Base-by-base conservation (phyloP, 2,797 vertebrate species). In the Phrynocephalus forsythii region DNA sequence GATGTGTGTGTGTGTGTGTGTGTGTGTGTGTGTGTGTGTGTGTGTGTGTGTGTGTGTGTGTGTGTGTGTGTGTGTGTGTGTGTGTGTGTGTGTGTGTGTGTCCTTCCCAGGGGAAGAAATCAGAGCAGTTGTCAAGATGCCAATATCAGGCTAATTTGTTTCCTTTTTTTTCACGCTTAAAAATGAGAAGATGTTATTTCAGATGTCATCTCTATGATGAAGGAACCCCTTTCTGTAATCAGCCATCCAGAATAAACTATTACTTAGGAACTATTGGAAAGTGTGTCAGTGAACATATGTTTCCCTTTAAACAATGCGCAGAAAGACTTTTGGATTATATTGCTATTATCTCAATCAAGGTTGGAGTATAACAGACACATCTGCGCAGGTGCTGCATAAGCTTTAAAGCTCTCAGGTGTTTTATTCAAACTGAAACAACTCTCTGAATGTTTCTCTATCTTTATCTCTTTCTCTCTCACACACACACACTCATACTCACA, bases 21-120 rank as follows among this genome's bases (percentile, higher is more conserved):
- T 50, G 81, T 82, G 77, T 44, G 90, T 78, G 66, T 7, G n/a
- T n/a, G n/a, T n/a, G n/a, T n/a, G n/a, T n/a, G n/a, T n/a, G n/a
- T n/a, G n/a, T n/a, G n/a, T n/a, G n/a, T 90, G 38, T 38, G 38
- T 38, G 38, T 90, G 38, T 38, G 38, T 38, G 38, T 38, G 38
- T 33, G 77, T 84, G 85, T 50, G 81, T 82, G 77, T 44, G 90
- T 78, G 63, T 7, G 33, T 90, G 38, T 38, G 38, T 38, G 38
- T 38, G 38, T 38, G 79, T 84, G 76, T 87, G 82, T 33, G 77
- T 84, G 85, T 50, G 81, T 82, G 77, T 44, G 90, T 78, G 63
- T 7, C 79, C 78, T 11, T 33, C 88, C 79, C 18, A 73, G 84
- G 86, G n/a, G 69, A 84, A 73, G 86, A 92, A 92, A 90, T 87